Evolutionary conservation across 2,113 vertebrate genomes (phyloP), one percentile per base, ranked within the genome.

Genomic region (Pheucticus melanocephalus): DNA sequence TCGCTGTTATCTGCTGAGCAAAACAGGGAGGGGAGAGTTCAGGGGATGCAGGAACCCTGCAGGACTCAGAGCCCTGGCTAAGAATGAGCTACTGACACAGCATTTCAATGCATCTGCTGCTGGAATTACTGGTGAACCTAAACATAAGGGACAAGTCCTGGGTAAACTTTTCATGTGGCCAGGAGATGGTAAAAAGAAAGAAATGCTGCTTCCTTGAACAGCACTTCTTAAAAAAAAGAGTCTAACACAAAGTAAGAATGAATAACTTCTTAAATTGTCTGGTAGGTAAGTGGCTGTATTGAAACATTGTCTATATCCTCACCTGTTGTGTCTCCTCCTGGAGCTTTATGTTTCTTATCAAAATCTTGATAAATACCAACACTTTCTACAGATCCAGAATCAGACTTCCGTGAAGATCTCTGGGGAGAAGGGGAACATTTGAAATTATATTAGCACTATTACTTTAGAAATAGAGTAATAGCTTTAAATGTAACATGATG

Each of bases 361-460:
- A 99, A 98, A 96, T 98, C 98, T 95, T 99, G 98, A 93, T 99
- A 99, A 97, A 99, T 98, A 64, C 99, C 99, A 72, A 99, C 93
- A 69, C 40, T 93, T 73, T 99, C 99, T 28, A 98, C 48, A 59
- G 98, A 77, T 39, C 98, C 97, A 7, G 98, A 96, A 70, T 99
- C 99, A 2, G 98, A 98, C 79, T 96, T 99, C 35, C 98, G 98
- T 44, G 97, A 92, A 37, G 99, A 98, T 97, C 98, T 99, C 99
- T 99, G 94, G 57, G 87, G 45, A 71, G 95, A 64, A 42, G 18
- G 24, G 27, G 35, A 47, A 78, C 33, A 83, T 20, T 48, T 53
- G 30, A 82, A 79, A 54, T 88, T 45, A 35, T 37, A 51, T 53
- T 80, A 44, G 33, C 22, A 37, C 13, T 60, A 21, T 75, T 69